Percentiles rank a stretch among this genome's conserved stretches.
These are phyloP conservation scores for Synanthedon tipuliformis DNA, from an alignment of 2,888 invertebrate species.

Conservation along the genomic window DNA sequence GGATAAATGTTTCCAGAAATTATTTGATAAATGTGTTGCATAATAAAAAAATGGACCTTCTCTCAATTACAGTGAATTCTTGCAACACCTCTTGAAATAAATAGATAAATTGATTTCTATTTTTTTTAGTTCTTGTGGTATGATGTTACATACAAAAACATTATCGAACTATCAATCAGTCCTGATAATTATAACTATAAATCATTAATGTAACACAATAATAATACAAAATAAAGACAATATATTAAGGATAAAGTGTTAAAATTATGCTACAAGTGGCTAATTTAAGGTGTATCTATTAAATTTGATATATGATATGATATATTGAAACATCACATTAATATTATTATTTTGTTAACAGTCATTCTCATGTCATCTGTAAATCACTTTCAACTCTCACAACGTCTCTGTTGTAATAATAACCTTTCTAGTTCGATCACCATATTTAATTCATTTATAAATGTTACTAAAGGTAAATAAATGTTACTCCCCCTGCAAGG, in stretches of 20 bases:
- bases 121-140: no score
- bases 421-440: no score
- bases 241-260: conserved; percentile 31
- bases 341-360: conserved; percentile 1
- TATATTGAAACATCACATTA: conserved; percentile 6
- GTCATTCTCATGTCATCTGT: background rate
- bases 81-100: no score
- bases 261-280: conserved; percentile 41
- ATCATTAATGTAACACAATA: background rate
- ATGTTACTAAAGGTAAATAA: no score
- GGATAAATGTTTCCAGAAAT: no score
- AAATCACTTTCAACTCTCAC: background rate
- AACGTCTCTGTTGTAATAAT: background rate
- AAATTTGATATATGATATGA: conserved; percentile 14
- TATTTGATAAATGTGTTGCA: no score
- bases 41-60: no score
- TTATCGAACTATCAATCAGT: background rate
- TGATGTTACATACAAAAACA: no score
- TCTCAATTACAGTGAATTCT: no score
- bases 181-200: background rate
- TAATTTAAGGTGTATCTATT: conserved; percentile 24
- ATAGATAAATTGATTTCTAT: no score
- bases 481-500: no score
- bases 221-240: conserved; percentile 21
- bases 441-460: no score